Conservation (phyloP, 2,797 vertebrate species). For the Steatocranus sp. region DNA sequence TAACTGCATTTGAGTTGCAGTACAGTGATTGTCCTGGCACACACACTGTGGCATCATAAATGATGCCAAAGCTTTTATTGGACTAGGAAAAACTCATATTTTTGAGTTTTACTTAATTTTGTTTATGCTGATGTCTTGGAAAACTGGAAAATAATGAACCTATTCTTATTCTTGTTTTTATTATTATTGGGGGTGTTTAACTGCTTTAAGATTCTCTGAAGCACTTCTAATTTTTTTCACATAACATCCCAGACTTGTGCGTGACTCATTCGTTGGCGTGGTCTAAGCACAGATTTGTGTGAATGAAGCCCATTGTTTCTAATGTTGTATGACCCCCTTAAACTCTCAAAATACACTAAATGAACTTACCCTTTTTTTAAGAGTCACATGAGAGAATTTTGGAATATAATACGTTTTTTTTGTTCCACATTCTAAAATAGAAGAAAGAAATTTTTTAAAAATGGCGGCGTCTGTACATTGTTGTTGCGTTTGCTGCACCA, state of each 20-base stretch:
- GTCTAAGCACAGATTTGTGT: background rate
- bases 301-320: background rate
- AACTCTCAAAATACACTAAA: background rate
- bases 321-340: background rate
- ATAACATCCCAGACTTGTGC: background rate
- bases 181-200: background rate
- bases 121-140: background rate
- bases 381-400: background rate
- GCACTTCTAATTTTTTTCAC: background rate
- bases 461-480: background rate
- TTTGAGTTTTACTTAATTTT: background rate
- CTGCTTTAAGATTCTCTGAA: background rate
- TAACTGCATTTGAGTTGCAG: background rate
- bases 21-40: background rate
- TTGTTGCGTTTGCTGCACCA: conserved; percentile 9
- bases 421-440: background rate
- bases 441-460: background rate
- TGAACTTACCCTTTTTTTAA: background rate
- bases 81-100: background rate
- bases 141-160: background rate
- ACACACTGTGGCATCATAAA: background rate
- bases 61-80: background rate
- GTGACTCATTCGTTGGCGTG: background rate
- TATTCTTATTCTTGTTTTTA: background rate
- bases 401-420: fast-evolving